Base-by-base conservation (phyloP, 2,888 invertebrate genomes). In the Apocheima hispidaria region DNA sequence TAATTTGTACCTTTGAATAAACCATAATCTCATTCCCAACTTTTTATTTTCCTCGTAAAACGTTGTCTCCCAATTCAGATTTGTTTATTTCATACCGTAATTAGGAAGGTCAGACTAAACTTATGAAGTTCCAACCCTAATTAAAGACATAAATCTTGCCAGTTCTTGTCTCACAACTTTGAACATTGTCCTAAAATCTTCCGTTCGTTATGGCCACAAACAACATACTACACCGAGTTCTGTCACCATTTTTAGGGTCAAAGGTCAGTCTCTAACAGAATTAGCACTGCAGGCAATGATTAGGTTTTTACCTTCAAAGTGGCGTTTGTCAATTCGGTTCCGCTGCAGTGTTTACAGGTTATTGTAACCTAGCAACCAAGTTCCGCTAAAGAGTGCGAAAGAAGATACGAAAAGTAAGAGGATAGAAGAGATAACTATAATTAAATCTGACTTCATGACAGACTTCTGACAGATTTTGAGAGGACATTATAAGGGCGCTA, bases 111-210 rank as follows among this genome's bases (percentile, higher is more conserved):
- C 53, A 54, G 53, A 49, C 48, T 41, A 53, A 59, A 59, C 48
- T 52, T 59, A 59, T 59, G 52, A 59, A 53, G 59, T 30, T 33
- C 40, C 46, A 53, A 54, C 53, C 53, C 60, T 60, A 49, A 60
- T 60, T 60, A 54, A 60, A 54, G 60, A 49, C 43, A 43, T 49
- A 60, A 60, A 48, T 59, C 60, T 53, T 41, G 48, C 35, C 49
- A 18, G 53, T 53, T 41, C 60, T 59, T 51, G 52, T 53, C 51
- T 43, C 43, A 18, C 33, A 59, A 53, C 48, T 53, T 53, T 59
- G 33, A 48, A 40, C 59, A 14, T 53, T 52, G 33, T 16, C 18
- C 49, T 38, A 28, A 46, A 60, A 53, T 51, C 33, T 43, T 55
- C 46, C 28, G 41, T 16, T 54, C 10, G 12, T 35, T 44, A 28